phyloP scores from a whole-genome alignment of 2,113 vertebrate species.

The Crotalus tigris region DNA sequence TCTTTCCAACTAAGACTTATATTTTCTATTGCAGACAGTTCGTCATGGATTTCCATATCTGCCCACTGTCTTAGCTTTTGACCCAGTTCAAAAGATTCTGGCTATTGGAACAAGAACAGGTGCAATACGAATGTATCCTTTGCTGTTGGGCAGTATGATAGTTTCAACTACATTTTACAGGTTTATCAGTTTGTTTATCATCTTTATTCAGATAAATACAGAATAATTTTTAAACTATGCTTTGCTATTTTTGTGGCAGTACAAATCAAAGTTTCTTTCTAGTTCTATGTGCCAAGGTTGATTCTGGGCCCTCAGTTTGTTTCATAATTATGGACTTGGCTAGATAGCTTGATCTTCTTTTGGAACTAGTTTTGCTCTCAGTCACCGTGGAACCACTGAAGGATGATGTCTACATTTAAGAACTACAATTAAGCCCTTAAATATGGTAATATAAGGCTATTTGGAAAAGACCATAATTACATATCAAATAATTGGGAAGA shows the following conservation, averaged over 20 bases:
- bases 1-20: constrained; percentile 17
- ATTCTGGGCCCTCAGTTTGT: not conserved
- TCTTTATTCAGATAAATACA: constrained; percentile 17
- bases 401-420: not conserved
- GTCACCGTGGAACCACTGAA: not conserved
- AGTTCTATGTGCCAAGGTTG: not conserved
- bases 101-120: constrained; percentile 92
- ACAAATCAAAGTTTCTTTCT: not conserved
- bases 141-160: constrained; percentile 38
- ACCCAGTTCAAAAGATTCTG: constrained; percentile 97
- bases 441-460: not conserved
- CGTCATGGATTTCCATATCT: constrained; percentile 96
- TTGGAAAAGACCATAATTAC: not conserved
- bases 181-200: constrained; percentile 16
- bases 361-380: not conserved
- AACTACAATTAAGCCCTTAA: not conserved
- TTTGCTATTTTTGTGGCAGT: not conserved
- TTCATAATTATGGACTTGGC: not conserved
- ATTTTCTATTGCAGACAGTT: constrained; percentile 84
- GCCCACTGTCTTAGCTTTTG: constrained; percentile 92
- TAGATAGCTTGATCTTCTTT: not conserved
- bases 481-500: not conserved
- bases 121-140: constrained; percentile 98
- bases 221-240: not conserved
- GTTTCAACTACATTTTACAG: not conserved